Conservation (phyloP, 2,888 invertebrate genomes). For the Meghimatium bilineatum region DNA sequence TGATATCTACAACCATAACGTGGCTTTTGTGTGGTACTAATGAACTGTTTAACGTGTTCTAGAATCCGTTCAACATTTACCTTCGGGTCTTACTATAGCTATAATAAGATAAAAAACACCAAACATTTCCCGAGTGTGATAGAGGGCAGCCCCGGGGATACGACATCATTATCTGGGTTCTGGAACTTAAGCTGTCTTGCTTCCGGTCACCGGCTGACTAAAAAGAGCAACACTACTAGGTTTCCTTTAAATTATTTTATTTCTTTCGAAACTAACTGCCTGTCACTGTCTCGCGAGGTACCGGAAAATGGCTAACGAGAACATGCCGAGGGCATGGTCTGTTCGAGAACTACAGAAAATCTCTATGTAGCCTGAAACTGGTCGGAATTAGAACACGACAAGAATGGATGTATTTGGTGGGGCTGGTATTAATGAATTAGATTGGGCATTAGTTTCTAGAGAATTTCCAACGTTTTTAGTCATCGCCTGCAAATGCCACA, state of each 20-base stretch:
- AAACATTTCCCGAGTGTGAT: background rate
- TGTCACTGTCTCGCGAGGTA: background rate
- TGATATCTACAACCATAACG: background rate
- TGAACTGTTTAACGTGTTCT: background rate
- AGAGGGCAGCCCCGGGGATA: background rate
- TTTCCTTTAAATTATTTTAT: background rate
- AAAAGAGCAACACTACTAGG: constrained; percentile 18
- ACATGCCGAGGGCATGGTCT: background rate
- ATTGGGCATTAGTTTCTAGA: background rate
- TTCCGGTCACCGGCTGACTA: constrained; percentile 10
- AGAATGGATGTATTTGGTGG: background rate
- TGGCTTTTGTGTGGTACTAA: background rate
- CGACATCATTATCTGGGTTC: constrained; percentile 3
- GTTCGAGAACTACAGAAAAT: background rate
- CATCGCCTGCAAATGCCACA: no score
- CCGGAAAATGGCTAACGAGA: constrained; percentile 22
- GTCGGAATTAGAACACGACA: background rate
- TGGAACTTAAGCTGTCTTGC: background rate
- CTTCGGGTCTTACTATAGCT: background rate
- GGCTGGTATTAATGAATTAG: background rate
- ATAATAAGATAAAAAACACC: constrained; percentile 1
- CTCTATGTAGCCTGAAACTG: background rate
- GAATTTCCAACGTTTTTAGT: no score
- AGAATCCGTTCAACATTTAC: background rate
- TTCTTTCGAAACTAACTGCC: background rate